phyloP scores from a whole-genome alignment of 2,797 vertebrate genomes.

The Sebastes flavidus region DNA sequence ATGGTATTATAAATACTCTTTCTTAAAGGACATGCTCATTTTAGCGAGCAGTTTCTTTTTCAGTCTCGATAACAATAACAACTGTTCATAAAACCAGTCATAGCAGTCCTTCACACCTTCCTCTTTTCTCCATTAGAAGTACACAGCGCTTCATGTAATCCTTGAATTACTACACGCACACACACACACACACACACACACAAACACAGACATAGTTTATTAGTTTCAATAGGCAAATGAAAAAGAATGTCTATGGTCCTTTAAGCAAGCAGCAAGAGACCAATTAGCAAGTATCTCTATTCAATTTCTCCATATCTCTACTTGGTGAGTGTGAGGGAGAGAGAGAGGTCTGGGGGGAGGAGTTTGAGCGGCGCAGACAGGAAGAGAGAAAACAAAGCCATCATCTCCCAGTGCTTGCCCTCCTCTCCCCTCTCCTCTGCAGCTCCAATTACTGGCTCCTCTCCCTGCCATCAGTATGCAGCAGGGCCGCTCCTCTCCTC shows the following conservation, averaged over 20 bases:
- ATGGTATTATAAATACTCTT: constrained; percentile 37
- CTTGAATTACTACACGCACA: constrained; percentile 57
- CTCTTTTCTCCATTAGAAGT: constrained; percentile 55
- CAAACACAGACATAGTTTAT: constrained; percentile 70
- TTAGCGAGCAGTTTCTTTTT: constrained; percentile 44
- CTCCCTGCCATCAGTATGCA: constrained; percentile 91
- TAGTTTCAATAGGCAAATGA: constrained; percentile 81
- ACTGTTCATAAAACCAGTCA: constrained; percentile 54
- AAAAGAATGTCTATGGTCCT: constrained; percentile 82
- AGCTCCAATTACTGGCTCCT: constrained; percentile 89
- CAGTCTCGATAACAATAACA: constrained; percentile 52
- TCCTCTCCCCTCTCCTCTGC: constrained; percentile 83
- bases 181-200: constrained; percentile 17
- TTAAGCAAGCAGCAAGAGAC: constrained; percentile 86
- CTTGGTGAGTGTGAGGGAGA: constrained; percentile 76
- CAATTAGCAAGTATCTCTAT: constrained; percentile 87
- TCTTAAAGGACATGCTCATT: constrained; percentile 51
- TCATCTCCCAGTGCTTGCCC: constrained; percentile 85
- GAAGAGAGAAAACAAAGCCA: constrained; percentile 87
- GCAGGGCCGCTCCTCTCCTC: constrained; percentile 83
- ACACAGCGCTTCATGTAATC: constrained; percentile 65
- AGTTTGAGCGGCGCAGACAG: constrained; percentile 79
- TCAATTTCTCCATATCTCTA: constrained; percentile 81
- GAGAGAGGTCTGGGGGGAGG: constrained; percentile 74
- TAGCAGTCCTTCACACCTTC: constrained; percentile 69